Conservation (phyloP, 2,888 invertebrate species). For the Euproctis similis region DNA sequence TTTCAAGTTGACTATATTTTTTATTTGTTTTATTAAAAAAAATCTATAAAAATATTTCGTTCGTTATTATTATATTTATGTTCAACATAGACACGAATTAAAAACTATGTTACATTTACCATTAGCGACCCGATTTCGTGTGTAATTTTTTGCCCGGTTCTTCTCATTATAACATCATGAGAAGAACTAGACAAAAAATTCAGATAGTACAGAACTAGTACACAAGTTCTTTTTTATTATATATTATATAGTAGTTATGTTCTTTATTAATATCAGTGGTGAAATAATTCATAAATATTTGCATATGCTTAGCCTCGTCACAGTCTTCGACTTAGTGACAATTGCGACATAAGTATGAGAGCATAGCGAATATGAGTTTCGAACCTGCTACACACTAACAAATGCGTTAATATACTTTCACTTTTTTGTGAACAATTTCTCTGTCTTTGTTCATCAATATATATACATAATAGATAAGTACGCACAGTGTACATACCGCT, state of each 20-base stretch:
- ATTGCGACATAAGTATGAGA: too few species aligned
- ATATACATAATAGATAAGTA: not conserved
- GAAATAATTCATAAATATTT: constrained; percentile 16
- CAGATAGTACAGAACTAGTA: too few species aligned
- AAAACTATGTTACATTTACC: too few species aligned
- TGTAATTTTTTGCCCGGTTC: too few species aligned
- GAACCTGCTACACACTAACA: constrained; percentile 14
- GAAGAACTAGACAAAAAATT: too few species aligned
- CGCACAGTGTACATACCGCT: too few species aligned
- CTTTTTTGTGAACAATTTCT: constrained; percentile 33
- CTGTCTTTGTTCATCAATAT: constrained; percentile 6
- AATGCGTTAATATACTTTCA: constrained; percentile 40
- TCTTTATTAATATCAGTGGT: constrained; percentile 8
- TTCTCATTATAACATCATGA: too few species aligned
- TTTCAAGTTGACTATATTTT: not conserved
- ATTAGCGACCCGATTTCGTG: too few species aligned
- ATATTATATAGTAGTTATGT: too few species aligned
- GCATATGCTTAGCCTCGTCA: constrained; percentile 16
- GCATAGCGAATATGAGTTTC: constrained; percentile 12
- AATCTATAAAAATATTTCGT: not conserved
- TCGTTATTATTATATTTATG: too few species aligned
- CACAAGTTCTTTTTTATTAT: too few species aligned
- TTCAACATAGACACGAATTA: too few species aligned
- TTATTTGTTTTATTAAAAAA: not conserved
- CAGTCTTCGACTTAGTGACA: constrained; percentile 5